Conservation (phyloP, 1,140 invertebrate species). For the Gonatopus flavifemur region DNA sequence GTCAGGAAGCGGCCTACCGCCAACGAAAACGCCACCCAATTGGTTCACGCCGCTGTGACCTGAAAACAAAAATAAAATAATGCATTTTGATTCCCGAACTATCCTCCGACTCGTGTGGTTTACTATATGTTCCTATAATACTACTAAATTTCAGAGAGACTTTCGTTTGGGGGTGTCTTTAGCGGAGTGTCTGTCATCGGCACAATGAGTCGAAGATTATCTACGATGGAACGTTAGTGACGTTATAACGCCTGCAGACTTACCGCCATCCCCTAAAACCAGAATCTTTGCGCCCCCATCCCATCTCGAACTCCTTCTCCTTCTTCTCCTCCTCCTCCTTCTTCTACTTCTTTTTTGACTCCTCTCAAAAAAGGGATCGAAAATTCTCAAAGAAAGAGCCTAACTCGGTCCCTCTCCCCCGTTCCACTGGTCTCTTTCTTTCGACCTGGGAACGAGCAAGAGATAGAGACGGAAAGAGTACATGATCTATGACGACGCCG, state of each 20-base stretch:
- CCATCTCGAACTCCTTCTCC: no score
- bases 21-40: slow-evolving; percentile 96
- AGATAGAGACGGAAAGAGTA: slow-evolving; percentile 19
- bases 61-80: slow-evolving; percentile 56
- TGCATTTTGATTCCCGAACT: no score
- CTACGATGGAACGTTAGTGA: slow-evolving; percentile 35
- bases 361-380: no score
- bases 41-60: slow-evolving; percentile 98
- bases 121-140: no score
- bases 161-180: slow-evolving; percentile 18
- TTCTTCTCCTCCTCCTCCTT: no score
- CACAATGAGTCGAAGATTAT: slow-evolving; percentile 37
- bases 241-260: slow-evolving; percentile 25
- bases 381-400: slow-evolving; percentile 12
- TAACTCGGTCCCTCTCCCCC: background rate
- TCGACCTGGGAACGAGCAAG: slow-evolving; percentile 19
- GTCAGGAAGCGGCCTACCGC: slow-evolving; percentile 93
- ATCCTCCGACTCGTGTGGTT: no score
- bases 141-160: no score
- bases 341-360: no score
- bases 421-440: no score
- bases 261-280: no score
- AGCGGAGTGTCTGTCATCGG: slow-evolving; percentile 26
- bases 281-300: no score
- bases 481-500: slow-evolving; percentile 24